Evolutionary conservation across 2,797 vertebrate genomes (phyloP).

Genomic region (Ara ararauna): DNA sequence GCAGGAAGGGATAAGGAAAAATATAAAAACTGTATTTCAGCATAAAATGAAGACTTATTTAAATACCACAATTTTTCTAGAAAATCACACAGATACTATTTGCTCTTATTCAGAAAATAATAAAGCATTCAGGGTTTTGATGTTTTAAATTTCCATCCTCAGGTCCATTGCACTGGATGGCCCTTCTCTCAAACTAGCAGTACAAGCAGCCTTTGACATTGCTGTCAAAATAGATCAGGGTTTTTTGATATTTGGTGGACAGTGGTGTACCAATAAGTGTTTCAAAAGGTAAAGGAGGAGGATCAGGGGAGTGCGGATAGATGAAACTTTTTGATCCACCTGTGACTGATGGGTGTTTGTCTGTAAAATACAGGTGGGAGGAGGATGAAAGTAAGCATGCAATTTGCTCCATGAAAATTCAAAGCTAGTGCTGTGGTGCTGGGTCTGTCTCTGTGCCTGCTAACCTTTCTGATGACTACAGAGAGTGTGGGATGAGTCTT

Average conservation of each 20-base stretch:
- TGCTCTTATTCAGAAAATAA: not conserved
- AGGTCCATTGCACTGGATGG: not conserved
- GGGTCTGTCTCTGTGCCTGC: not conserved
- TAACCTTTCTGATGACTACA: not conserved
- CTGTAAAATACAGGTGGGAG: not conserved
- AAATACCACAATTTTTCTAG: not conserved
- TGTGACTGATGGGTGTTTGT: not conserved
- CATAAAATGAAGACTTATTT: not conserved
- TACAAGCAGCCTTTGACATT: not conserved
- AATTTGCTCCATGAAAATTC: not conserved
- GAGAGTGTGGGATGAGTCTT: not conserved
- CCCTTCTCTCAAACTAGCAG: not conserved
- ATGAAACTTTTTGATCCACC: not conserved
- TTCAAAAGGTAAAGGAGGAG: not conserved
- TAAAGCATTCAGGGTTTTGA: not conserved
- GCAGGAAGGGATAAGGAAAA: not conserved
- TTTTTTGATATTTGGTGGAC: not conserved
- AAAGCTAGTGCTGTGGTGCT: not conserved
- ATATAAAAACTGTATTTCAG: not conserved
- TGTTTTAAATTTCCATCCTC: not conserved
- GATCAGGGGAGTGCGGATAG: not conserved
- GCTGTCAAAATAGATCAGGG: not conserved
- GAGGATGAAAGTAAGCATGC: not conserved
- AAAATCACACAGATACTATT: not conserved
- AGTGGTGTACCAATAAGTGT: not conserved